phyloP scores from a whole-genome alignment of 2,797 vertebrate genomes.

The Phalanger gymnotis region DNA sequence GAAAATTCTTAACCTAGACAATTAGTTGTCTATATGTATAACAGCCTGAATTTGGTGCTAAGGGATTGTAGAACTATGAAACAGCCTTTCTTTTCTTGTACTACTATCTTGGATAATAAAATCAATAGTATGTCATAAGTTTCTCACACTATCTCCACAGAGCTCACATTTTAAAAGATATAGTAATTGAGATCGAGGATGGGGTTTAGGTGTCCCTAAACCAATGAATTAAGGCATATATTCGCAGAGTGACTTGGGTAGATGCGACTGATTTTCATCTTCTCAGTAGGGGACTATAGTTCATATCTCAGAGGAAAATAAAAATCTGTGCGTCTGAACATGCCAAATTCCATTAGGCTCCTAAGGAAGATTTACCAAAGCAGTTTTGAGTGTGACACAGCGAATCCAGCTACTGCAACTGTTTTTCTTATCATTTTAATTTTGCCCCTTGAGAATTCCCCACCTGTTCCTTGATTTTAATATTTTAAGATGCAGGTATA shows the following conservation, averaged over 20 bases:
- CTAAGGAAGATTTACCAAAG: slow-evolving; percentile 78
- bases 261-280: slow-evolving; percentile 72
- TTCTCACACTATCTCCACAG: not conserved
- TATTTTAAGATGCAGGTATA: slow-evolving; percentile 69
- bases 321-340: slow-evolving; percentile 68
- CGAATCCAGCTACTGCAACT: slow-evolving; percentile 80
- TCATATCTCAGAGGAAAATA: slow-evolving; percentile 77
- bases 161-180: slow-evolving; percentile 36
- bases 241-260: slow-evolving; percentile 49
- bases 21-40: not conserved
- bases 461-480: slow-evolving; percentile 78
- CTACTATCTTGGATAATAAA: slow-evolving; percentile 26
- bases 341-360: slow-evolving; percentile 76
- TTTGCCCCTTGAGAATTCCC: slow-evolving; percentile 74
- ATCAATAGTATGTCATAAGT: not conserved
- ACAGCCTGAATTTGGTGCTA: not conserved
- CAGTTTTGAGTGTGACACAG: slow-evolving; percentile 69
- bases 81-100: slow-evolving; percentile 42
- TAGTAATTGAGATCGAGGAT: slow-evolving; percentile 28
- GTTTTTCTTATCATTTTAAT: slow-evolving; percentile 74
- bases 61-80: slow-evolving; percentile 35
- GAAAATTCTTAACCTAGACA: not conserved
- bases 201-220: slow-evolving; percentile 53
- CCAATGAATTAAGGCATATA: slow-evolving; percentile 74
- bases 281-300: slow-evolving; percentile 62